Evolutionary conservation across 1,140 invertebrate genomes (phyloP), one percentile per base, ranked within the genome.

Genomic region (Cotesia glomerata): DNA sequence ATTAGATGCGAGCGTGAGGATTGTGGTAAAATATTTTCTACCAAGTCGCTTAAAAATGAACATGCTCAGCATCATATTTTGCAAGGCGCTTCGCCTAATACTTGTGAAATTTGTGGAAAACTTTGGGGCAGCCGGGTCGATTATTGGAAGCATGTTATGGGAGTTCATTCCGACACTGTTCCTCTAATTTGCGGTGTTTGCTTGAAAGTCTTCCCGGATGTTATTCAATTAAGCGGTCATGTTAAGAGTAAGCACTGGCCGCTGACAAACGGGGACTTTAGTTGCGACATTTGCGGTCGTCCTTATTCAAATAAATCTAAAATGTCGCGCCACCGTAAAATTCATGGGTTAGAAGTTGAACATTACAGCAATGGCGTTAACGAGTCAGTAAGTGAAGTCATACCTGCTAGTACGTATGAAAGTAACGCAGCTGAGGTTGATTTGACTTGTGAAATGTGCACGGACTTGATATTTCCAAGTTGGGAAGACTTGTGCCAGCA

Each of bases 61-160:
- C 89, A 90, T 64, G 64, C 69, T 4, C 84, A 86, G 39, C 88
- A 89, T 75, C 88, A 90, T 59, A 71, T 83, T 34, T 76, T 86
- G 1, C 89, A 90, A 74, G 89, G 89, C 4, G 77, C 80, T 16
- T 85, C 83, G 0, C 87, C 87, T 0, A 88, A 88, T 51, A 87
- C 86, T 0, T 88, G 87, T 73, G 86, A 88, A 62, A 86, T 90
- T 32, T 90, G 89, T 70, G 88, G 88, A 0, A 89, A 89, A 76
- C 73, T 90, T 11, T 90, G 88, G 88, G 84, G 86, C n/a, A 88
- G 86, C 59, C 83, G 88, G 39, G 88, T 89, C 2, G 88, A 89
- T 75, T 90, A 88, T 73, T 90, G 88, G 85, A 90, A 89, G 72
- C 88, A 90, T 18, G 87, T 89, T 26, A 89, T 89, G 88, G 88